Base-by-base conservation (phyloP, 2,113 vertebrate genomes). In the Onychorhynchus coronatus region DNA sequence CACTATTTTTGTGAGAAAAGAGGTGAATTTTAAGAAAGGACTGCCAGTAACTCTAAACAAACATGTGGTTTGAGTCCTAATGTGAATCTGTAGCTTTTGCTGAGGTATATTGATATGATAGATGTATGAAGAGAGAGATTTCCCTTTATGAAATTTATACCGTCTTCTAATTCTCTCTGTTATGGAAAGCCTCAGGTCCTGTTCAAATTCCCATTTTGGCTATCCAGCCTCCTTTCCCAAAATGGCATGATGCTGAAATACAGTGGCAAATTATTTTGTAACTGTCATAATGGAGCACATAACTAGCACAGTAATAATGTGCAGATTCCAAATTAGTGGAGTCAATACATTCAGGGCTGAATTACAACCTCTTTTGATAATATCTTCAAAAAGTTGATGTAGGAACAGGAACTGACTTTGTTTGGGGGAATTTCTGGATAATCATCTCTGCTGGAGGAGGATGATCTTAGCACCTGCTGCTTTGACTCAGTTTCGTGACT, bases 41-140 rank as follows among this genome's bases (percentile, higher is more conserved):
- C 73, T 94, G 39, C 25, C 46, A 95, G 82, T 95, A 81, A 58
- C 63, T 96, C 84, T 93, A 77, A 96, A 86, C 67, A 87, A 90
- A 79, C 19, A 37, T 16, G 8, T 55, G 27, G 55, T 35, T 93
- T 86, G 72, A 7, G 78, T 89, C 84, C 81, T 84, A 89, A 76
- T 49, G 58, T 55, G 52, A 93, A 81, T 88, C 19, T 15, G 41
- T 85, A 83, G 79, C 76, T 41, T 94, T 88, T 71, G 27, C 24
- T 84, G 79, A 75, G 41, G 11, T 55, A 3, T 58, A 5, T 41
- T 89, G 37, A 24, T 53, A n/a, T 33, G 30, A 21, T n/a, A 75
- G 33, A 55, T 23, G 15, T 52, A 49, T 9, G 12, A 67, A 85
- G 24, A 61, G n/a, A 87, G 18, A 46, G 0, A 50, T 85, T 89